These are phyloP conservation scores for Drosophila funebris DNA, from an alignment of 1,140 invertebrate species.

Conservation along the genomic window DNA sequence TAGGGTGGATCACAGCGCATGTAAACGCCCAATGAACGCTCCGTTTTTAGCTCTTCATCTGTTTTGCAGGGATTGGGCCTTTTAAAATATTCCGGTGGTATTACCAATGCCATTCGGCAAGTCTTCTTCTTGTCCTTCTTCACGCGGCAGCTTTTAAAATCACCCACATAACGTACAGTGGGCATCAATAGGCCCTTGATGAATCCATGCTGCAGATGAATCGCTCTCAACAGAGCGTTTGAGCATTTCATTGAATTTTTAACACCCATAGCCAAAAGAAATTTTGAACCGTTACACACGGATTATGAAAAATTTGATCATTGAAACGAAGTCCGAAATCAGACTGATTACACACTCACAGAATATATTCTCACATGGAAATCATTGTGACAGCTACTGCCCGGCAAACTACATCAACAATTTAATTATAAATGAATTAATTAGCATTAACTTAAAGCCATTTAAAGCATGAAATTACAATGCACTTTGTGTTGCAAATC, in stretches of 20 bases:
- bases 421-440: background rate
- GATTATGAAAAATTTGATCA: background rate
- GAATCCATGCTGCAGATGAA: background rate
- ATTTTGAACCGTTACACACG: background rate
- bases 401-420: background rate
- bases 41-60: constrained; percentile 19
- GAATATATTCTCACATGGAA: background rate
- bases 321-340: background rate
- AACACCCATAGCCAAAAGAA: background rate
- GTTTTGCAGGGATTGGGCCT: constrained; percentile 21
- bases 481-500: background rate
- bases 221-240: background rate
- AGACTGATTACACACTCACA: background rate
- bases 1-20: constrained; percentile 13
- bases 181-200: background rate
- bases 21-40: constrained; percentile 26
- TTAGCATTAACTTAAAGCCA: background rate
- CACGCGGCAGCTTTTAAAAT: background rate
- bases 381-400: background rate
- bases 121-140: background rate
- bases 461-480: background rate
- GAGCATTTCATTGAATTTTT: background rate
- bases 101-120: background rate
- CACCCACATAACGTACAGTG: background rate
- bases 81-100: background rate